These are phyloP conservation scores for Vanessa tameamea DNA, from an alignment of 1,140 invertebrate genomes.

Conservation along the genomic window DNA sequence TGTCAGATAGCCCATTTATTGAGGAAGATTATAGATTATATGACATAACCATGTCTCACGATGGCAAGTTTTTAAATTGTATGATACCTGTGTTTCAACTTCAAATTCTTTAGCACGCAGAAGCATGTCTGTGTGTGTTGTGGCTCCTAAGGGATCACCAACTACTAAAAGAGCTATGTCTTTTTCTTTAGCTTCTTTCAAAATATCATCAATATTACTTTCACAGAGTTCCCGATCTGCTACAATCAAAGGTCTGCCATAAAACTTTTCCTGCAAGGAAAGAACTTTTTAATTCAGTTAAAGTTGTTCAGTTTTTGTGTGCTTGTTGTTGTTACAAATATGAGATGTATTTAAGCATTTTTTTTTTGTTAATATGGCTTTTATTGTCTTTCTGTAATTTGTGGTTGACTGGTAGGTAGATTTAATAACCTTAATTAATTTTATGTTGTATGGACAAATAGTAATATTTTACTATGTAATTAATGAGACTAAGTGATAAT, in stretches of 20 bases:
- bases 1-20: too few relatives aligned
- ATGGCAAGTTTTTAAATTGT: background rate
- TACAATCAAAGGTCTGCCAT: slow-evolving; percentile 88
- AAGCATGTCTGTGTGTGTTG: slow-evolving; percentile 97
- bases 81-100: slow-evolving; percentile 81
- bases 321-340: background rate
- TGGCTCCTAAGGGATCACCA: slow-evolving; percentile 96
- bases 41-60: too few relatives aligned
- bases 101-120: slow-evolving; percentile 91
- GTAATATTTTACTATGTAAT: too few relatives aligned
- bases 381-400: too few relatives aligned
- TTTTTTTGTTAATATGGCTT: too few relatives aligned
- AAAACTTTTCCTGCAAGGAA: slow-evolving; percentile 88
- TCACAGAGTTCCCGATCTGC: slow-evolving; percentile 98
- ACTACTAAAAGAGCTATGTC: slow-evolving; percentile 97
- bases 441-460: too few relatives aligned
- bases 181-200: slow-evolving; percentile 86
- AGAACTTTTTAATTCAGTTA: slow-evolving; percentile 3
- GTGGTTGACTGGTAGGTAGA: too few relatives aligned
- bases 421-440: background rate
- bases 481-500: too few relatives aligned
- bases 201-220: slow-evolving; percentile 90
- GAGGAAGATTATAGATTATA: too few relatives aligned
- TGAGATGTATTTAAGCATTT: too few relatives aligned
- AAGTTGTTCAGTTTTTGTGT: background rate